Percentiles rank a stretch among this genome's conserved stretches.
These are phyloP conservation scores for Pollenia labialis DNA, from an alignment of 2,888 invertebrate genomes.

Conservation along the genomic window DNA sequence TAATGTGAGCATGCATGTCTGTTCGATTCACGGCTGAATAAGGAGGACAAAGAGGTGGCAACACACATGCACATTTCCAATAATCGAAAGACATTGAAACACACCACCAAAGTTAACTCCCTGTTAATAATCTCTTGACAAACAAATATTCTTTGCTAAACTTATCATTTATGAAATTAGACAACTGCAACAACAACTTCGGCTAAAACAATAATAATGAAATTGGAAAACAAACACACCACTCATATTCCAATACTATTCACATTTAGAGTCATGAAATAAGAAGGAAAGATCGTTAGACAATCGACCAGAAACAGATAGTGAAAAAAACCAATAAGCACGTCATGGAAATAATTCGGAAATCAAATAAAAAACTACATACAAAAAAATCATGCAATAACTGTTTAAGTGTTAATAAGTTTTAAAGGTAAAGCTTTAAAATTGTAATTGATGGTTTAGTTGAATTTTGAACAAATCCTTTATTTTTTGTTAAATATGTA, in stretches of 20 bases:
- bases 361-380: conserved; percentile 43
- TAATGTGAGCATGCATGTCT: conserved; percentile 49
- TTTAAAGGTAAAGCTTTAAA: neutral
- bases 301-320: neutral
- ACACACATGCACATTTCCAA: conserved; percentile 62
- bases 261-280: conserved; percentile 40
- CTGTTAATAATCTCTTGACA: conserved; percentile 18
- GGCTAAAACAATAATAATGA: conserved; percentile 6
- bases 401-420: conserved; percentile 2
- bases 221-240: conserved; percentile 46
- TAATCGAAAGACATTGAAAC: conserved; percentile 46
- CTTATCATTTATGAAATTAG: conserved; percentile 69
- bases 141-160: conserved; percentile 41
- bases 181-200: conserved; percentile 19
- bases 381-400: conserved; percentile 44
- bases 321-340: conserved; percentile 45
- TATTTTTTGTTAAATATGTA: too few relatives aligned
- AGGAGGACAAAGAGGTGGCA: conserved; percentile 66
- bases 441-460: neutral
- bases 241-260: neutral
- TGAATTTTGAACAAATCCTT: neutral
- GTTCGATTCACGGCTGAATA: conserved; percentile 35
- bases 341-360: conserved; percentile 61
- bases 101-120: conserved; percentile 26
- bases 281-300: neutral